phyloP scores from a whole-genome alignment of 2,888 invertebrate genomes.

The Synanthedon myopaeformis region DNA sequence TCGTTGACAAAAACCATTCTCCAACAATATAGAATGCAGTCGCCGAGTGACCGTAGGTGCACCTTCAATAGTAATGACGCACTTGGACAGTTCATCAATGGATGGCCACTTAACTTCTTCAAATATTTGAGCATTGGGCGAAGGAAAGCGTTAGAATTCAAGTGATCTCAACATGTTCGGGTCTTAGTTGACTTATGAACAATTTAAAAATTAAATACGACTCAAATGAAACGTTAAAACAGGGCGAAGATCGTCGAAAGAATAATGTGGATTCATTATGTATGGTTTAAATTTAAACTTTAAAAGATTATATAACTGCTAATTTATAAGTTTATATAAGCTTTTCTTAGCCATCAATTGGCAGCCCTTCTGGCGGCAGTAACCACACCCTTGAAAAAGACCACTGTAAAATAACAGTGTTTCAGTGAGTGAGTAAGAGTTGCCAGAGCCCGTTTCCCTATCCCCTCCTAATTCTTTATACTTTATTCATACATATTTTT shows the following conservation, averaged over 20 bases:
- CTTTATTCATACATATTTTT: too few relatives aligned
- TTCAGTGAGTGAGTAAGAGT: too few relatives aligned
- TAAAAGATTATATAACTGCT: too few relatives aligned
- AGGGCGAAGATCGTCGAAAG: conserved; percentile 29
- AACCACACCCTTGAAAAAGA: too few relatives aligned
- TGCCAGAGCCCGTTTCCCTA: too few relatives aligned
- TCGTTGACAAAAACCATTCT: conserved; percentile 30
- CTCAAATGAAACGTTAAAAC: conserved; percentile 59
- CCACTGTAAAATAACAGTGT: too few relatives aligned
- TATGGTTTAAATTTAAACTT: too few relatives aligned
- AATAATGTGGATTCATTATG: conserved; percentile 23
- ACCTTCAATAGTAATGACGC: conserved; percentile 59
- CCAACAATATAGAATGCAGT: conserved; percentile 28
- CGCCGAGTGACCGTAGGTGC: conserved; percentile 41
- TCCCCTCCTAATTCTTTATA: too few relatives aligned
- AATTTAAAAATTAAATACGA: conserved; percentile 65
- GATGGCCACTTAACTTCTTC: conserved; percentile 66
- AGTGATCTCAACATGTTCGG: conserved; percentile 61
- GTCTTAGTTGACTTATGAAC: conserved; percentile 61
- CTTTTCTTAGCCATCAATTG: too few relatives aligned
- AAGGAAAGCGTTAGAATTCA: conserved; percentile 71
- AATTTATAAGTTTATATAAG: too few relatives aligned
- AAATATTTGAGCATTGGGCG: conserved; percentile 65
- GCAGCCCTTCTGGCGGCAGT: too few relatives aligned
- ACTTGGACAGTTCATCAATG: conserved; percentile 59